Percentiles rank a stretch among this genome's conserved stretches.
These are phyloP conservation scores for Atrichornis clamosus DNA, from an alignment of 2,113 vertebrate genomes.

Conservation along the genomic window DNA sequence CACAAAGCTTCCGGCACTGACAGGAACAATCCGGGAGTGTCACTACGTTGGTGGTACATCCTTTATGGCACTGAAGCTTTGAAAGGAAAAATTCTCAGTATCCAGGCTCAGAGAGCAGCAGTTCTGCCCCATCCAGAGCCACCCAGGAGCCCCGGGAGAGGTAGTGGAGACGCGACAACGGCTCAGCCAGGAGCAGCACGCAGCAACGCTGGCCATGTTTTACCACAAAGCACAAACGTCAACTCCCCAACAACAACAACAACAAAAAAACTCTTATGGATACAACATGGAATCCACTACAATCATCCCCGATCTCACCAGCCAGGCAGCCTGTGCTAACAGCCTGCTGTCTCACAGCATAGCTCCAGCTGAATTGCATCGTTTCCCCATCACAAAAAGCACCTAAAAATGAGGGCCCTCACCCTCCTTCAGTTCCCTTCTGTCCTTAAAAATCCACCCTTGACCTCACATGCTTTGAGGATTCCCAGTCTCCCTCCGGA, in stretches of 20 bases:
- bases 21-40: background rate
- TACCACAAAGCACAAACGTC: background rate
- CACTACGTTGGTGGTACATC: background rate
- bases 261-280: background rate
- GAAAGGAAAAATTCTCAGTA: background rate
- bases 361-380: background rate
- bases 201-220: background rate
- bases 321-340: background rate
- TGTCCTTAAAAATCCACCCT: background rate
- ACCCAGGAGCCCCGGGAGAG: background rate
- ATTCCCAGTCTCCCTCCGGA: background rate
- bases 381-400: background rate
- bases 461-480: rapidly evolving
- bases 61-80: background rate
- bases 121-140: background rate
- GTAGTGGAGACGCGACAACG: constrained; percentile 23
- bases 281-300: background rate
- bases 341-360: background rate
- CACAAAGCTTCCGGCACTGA: background rate
- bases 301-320: background rate
- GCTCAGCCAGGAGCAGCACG: background rate
- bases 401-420: background rate
- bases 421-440: background rate
- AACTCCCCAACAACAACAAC: background rate
- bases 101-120: background rate